Percentiles rank a stretch among this genome's conserved stretches.
Evolutionary conservation across 37 sponge, comb jelly and placozoan genomes (phyloP).

Genomic region (Spongia lamella): DNA sequence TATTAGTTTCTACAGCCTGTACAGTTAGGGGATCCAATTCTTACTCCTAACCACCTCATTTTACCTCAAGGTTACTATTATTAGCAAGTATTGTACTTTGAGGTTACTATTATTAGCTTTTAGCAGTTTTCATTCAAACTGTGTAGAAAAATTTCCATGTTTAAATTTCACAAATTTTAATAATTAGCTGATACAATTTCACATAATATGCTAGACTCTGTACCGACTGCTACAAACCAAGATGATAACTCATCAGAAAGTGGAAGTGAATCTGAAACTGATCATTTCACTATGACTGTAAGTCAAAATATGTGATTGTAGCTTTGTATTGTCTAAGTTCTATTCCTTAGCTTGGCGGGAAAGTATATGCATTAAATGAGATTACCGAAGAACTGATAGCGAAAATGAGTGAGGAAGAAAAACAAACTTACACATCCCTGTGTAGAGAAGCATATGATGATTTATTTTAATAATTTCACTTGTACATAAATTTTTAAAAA

Average conservation of each 20-base stretch:
- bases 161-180: too few species aligned
- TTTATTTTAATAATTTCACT: constrained; percentile 24
- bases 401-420: constrained; percentile 74
- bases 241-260: constrained; percentile 11
- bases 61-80: too few species aligned
- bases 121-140: too few species aligned
- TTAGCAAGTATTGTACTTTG: too few species aligned
- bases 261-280: constrained; percentile 6
- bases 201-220: too few species aligned
- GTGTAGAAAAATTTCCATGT: too few species aligned
- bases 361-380: constrained; percentile 44
- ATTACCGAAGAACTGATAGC: constrained; percentile 69
- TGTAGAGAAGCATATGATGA: constrained; percentile 54
- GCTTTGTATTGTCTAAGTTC: constrained; percentile 8
- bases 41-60: too few species aligned
- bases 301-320: constrained; percentile 1
- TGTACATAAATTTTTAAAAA: neutral
- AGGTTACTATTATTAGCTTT: too few species aligned
- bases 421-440: constrained; percentile 57
- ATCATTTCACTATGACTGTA: neutral
- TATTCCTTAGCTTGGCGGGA: constrained; percentile 43
- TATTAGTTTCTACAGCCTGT: too few species aligned
- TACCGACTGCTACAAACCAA: too few species aligned
- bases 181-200: too few species aligned
- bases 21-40: too few species aligned